Base-by-base conservation (phyloP, 1,140 invertebrate species). In the Hylaeus volcanicus region DNA sequence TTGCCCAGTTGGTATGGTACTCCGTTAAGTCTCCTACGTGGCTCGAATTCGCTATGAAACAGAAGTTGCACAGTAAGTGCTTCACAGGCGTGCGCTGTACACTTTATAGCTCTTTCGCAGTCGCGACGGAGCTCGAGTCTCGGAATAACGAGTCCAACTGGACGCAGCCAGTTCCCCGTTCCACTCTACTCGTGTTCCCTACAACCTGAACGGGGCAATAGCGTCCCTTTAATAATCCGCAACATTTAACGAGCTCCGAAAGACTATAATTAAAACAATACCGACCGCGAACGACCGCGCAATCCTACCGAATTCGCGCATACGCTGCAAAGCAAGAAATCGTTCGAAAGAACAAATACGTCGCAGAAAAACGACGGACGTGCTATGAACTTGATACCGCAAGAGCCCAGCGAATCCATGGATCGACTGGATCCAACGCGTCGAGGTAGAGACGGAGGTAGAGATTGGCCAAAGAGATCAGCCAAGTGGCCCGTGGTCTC, bases 391-490 rank as follows among this genome's bases (percentile, higher is more conserved):
- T 55, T 56, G 63, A 26, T 75, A 75, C 8, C n/a, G 37, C 12
- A 51, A 53, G 70, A 45, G 12, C 8, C 6, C 55, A 12, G 56
- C 41, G 72, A 86, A 86, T 86, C 75, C 80, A 11, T 63, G 39
- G 51, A 70, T 58, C 68, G 58, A 53, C 58, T 14, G 63, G 48
- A 74, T 51, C n/a, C 64, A 77, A 69, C 63, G 71, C 76, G 76
- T 65, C 26, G 26, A 26, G 56, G 74, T 80, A 64, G 61, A 37
- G 66, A 63, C 63, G 26, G 26, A 26, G 26, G 26, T 26, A 26
- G 26, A 86, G 84, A 87, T 86, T 86, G 85, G 53, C 68, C 60
- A 70, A 80, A 63, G 81, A 83, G 85, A 70, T 83, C 76, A 70
- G 55, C 80, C 61, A 85, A 78, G 84, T 82, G 83, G 79, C 72